Percentiles rank a stretch among this genome's conserved stretches.
These are phyloP conservation scores for Philereme vetulata DNA, from an alignment of 2,888 invertebrate genomes.

Conservation along the genomic window DNA sequence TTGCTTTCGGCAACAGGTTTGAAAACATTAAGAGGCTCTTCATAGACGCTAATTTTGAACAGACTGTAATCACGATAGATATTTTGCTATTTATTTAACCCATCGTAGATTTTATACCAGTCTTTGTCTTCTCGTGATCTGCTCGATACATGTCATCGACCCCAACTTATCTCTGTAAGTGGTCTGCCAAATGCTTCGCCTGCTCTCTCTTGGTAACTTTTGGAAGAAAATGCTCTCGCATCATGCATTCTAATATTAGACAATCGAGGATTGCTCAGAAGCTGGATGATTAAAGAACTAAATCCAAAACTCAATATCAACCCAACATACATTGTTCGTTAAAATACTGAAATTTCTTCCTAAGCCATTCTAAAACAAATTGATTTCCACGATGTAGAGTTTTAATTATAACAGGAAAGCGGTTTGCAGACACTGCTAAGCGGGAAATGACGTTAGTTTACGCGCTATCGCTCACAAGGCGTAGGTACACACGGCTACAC, in stretches of 20 bases:
- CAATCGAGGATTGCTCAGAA: too few species aligned
- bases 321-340: too few species aligned
- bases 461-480: slow-evolving; percentile 51
- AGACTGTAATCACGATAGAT: not conserved
- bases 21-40: slow-evolving; percentile 15
- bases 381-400: not conserved
- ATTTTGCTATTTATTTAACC: not conserved
- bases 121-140: slow-evolving; percentile 7
- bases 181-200: not conserved
- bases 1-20: slow-evolving; percentile 37
- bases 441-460: slow-evolving; percentile 40
- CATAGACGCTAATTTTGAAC: not conserved
- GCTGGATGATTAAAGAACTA: too few species aligned
- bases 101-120: not conserved
- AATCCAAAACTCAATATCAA: too few species aligned
- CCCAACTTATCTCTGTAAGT: not conserved
- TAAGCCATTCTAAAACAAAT: not conserved
- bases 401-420: slow-evolving; percentile 35
- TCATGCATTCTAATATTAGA: too few species aligned
- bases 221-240: not conserved
- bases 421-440: slow-evolving; percentile 23
- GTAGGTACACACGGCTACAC: too few species aligned
- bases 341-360: too few species aligned
- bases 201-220: not conserved
- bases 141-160: not conserved